A percentile compares a stretch with the other conserved stretches of the same genome.
Conservation (phyloP, 2,797 vertebrate species). For the Poeciliopsis gracilis region DNA sequence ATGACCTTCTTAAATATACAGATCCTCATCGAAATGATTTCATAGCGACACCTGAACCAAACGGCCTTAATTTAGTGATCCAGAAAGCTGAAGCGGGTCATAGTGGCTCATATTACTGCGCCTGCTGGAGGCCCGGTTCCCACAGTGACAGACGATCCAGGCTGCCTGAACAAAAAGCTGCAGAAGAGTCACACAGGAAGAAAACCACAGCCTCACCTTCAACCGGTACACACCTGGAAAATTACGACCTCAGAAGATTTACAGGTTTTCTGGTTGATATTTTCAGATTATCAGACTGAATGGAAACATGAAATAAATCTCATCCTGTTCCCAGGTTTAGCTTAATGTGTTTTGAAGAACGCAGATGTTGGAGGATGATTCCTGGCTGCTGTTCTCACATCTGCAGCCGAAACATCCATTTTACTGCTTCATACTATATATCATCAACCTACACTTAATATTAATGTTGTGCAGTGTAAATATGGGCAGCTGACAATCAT, state of each 20-base stretch:
- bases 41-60: background rate
- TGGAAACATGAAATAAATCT: no score
- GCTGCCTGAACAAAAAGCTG: constrained; percentile 11
- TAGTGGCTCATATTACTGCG: background rate
- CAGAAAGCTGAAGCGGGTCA: background rate
- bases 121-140: background rate
- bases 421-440: background rate
- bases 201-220: background rate
- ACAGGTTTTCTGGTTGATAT: no score
- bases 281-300: no score
- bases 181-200: background rate
- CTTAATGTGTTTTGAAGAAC: background rate
- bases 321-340: no score
- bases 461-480: background rate
- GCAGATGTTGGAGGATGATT: background rate
- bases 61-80: constrained; percentile 1
- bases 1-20: background rate
- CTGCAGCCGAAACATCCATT: background rate
- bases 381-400: background rate
- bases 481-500: background rate
- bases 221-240: background rate
- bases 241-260: background rate
- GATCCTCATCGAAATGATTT: constrained; percentile 23
- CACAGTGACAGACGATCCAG: background rate
- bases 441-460: background rate